phyloP scores from a whole-genome alignment of 2,888 invertebrate species.

The Willowsia nigromaculata region DNA sequence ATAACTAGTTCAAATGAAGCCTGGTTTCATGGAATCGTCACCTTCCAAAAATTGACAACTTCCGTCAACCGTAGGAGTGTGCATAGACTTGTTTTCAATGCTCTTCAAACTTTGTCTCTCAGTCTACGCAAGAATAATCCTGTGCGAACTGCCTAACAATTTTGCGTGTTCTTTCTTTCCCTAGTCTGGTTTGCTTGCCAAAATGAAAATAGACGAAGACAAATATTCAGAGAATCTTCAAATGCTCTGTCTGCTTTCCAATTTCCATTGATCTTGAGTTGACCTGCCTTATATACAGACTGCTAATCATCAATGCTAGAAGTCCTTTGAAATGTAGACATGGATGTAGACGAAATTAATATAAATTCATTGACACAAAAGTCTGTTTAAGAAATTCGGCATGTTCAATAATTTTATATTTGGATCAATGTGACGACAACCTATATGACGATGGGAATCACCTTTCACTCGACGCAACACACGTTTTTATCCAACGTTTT shows the following conservation, averaged over 20 bases:
- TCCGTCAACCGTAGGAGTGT: neutral
- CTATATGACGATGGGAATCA: neutral
- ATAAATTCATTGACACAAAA: neutral
- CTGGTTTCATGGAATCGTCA: neutral
- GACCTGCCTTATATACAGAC: neutral
- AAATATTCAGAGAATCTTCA: neutral
- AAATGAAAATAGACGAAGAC: neutral
- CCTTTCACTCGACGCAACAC: slow-evolving; percentile 49
- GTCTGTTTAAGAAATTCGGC: neutral
- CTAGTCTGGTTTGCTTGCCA: neutral
- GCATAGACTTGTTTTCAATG: slow-evolving; percentile 6
- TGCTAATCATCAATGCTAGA: neutral
- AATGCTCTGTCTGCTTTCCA: neutral
- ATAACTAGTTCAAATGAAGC: neutral
- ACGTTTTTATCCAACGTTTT: slow-evolving; percentile 19
- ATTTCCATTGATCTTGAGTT: neutral
- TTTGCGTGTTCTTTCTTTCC: neutral
- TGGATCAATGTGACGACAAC: slow-evolving; percentile 21
- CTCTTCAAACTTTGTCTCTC: neutral
- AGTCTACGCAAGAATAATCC: neutral
- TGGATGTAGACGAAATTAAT: neutral
- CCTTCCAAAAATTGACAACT: neutral
- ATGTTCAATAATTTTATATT: slow-evolving; percentile 14
- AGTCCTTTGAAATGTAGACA: neutral
- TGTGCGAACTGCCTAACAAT: neutral